These are phyloP conservation scores for Smutsia gigantea DNA, from an alignment of 2,797 vertebrate species.

Conservation along the genomic window DNA sequence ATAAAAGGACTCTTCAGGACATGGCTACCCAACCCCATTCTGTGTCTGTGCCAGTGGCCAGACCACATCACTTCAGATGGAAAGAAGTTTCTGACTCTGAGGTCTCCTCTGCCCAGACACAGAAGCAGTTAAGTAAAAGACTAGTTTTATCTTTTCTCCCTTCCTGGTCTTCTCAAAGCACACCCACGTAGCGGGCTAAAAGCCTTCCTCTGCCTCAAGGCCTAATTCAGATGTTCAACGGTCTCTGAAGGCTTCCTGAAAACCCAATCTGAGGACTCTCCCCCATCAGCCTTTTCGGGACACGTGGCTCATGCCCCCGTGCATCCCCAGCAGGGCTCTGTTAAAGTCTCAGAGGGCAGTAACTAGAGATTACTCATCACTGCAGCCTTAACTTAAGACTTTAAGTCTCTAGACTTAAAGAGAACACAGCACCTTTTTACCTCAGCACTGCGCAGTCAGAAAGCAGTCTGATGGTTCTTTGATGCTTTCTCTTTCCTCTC, in stretches of 20 bases:
- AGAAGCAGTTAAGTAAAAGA: not conserved
- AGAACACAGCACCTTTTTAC: not conserved
- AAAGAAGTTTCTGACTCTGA: not conserved
- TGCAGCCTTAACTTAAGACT: not conserved
- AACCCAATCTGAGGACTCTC: not conserved
- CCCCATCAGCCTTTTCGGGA: rapidly evolving
- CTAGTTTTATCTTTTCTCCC: not conserved
- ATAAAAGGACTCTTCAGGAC: not conserved
- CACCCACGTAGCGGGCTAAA: rapidly evolving
- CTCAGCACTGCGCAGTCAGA: not conserved
- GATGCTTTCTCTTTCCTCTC: rapidly evolving
- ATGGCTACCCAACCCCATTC: not conserved
- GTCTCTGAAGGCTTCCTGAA: not conserved
- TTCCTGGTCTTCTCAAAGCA: not conserved
- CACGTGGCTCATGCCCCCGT: not conserved
- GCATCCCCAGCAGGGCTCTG: not conserved
- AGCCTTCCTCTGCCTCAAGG: not conserved
- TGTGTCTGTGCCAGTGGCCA: not conserved
- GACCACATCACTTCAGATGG: not conserved
- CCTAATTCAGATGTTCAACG: not conserved
- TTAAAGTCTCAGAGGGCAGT: not conserved
- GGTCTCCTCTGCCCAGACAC: not conserved
- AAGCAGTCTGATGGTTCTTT: rapidly evolving
- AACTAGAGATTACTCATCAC: not conserved
- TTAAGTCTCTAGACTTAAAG: conserved; percentile 21